Percentiles rank a stretch among this genome's conserved stretches.
Evolutionary conservation across 1,140 invertebrate species (phyloP).

Genomic region (Mactra quadrangularis): DNA sequence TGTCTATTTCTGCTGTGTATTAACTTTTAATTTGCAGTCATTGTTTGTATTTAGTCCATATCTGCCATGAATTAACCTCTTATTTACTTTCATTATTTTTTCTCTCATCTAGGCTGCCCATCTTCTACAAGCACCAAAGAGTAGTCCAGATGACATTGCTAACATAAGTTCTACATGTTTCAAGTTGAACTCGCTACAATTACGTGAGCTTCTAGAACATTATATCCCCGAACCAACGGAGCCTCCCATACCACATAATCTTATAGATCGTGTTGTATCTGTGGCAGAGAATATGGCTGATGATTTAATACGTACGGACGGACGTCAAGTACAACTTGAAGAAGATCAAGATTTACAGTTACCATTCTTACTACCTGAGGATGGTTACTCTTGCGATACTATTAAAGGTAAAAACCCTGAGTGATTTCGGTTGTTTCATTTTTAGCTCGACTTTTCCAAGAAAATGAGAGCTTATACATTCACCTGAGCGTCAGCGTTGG

Average conservation of each 20-base stretch:
- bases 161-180: conserved; percentile 97
- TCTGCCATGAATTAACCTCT: no score
- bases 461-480: no score
- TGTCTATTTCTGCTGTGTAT: no score
- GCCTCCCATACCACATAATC: conserved; percentile 85
- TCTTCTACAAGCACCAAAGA: conserved; percentile 91
- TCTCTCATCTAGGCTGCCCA: conserved; percentile 83
- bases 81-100: neutral
- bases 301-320: conserved; percentile 94
- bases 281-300: conserved; percentile 97
- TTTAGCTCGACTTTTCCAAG: no score
- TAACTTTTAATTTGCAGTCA: no score
- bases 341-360: conserved; percentile 95
- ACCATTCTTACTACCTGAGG: conserved; percentile 96
- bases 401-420: conserved; percentile 87
- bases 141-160: conserved; percentile 94
- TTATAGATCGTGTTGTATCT: conserved; percentile 84
- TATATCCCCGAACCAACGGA: conserved; percentile 90
- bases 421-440: no score
- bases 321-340: conserved; percentile 89
- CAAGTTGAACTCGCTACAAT: conserved; percentile 98
- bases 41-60: no score
- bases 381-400: conserved; percentile 99
- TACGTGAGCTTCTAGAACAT: conserved; percentile 89
- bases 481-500: no score